These are phyloP conservation scores for Otolemur garnettii DNA, from an alignment of 2,113 vertebrate species.

Conservation along the genomic window DNA sequence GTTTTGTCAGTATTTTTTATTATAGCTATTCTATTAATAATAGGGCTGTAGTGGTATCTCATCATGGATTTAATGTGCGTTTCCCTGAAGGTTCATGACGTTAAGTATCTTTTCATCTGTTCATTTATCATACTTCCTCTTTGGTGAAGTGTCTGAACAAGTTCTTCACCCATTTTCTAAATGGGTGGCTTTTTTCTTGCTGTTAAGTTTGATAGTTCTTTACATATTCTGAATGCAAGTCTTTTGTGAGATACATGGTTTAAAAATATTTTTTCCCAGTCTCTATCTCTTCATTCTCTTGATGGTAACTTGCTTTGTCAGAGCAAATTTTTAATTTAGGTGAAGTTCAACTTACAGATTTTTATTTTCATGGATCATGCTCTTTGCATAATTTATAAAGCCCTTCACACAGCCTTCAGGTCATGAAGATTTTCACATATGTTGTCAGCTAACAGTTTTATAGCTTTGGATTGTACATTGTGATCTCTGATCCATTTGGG, in stretches of 20 bases:
- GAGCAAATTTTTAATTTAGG: conserved; percentile 19
- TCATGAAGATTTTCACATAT: conserved; percentile 6
- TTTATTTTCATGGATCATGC: conserved; percentile 28
- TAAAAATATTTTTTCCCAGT: not conserved
- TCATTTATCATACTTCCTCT: not conserved
- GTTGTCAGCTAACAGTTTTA: not conserved
- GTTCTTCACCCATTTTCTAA: not conserved
- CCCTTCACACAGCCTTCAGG: not conserved
- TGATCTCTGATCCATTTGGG: not conserved
- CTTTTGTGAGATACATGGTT: not conserved
- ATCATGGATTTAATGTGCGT: not conserved
- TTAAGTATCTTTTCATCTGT: not conserved
- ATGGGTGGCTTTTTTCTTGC: not conserved
- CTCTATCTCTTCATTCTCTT: not conserved
- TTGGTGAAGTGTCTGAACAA: not conserved
- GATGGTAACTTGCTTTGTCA: not conserved
- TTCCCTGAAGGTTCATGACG: not conserved
- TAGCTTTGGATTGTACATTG: not conserved
- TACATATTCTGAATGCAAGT: not conserved
- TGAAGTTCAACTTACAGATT: not conserved
- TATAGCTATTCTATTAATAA: not conserved
- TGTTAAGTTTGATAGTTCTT: conserved; percentile 25
- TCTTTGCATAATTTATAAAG: not conserved
- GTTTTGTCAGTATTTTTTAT: not conserved
- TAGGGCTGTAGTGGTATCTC: not conserved